Percentiles rank a stretch among this genome's conserved stretches.
Evolutionary conservation across 2,888 invertebrate genomes (phyloP).

Genomic region (Chorisops tibialis): DNA sequence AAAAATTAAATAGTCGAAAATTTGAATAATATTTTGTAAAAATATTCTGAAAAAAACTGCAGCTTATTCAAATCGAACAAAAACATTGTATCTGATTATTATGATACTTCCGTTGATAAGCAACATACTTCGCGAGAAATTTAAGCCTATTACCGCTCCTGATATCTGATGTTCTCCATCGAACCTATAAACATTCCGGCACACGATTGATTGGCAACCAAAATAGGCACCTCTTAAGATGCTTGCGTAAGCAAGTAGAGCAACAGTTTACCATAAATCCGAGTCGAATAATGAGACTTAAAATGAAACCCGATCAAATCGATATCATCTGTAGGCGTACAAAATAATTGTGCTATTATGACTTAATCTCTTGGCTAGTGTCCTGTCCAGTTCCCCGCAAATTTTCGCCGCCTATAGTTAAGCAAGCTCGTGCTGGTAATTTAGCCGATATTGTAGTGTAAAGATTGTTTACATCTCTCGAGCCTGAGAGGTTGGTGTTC

Average conservation of each 20-base stretch:
- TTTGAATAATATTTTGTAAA: no score
- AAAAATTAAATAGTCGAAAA: no score
- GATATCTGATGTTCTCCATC: no score
- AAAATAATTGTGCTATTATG: slow-evolving; percentile 8
- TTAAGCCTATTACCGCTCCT: no score
- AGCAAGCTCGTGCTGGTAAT: background rate
- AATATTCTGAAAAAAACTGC: no score
- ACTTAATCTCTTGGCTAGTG: slow-evolving; percentile 5
- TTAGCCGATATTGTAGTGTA: background rate
- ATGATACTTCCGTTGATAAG: no score
- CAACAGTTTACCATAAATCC: slow-evolving; percentile 16
- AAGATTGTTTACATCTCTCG: background rate
- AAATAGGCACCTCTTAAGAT: no score
- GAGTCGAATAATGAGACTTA: background rate
- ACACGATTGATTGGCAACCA: no score
- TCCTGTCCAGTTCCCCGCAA: background rate
- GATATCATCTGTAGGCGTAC: background rate
- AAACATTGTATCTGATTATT: no score
- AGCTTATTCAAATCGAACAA: no score
- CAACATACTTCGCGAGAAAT: no score
- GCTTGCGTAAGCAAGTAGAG: slow-evolving; percentile 21
- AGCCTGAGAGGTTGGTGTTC: slow-evolving; percentile 1
- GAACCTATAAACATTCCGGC: no score
- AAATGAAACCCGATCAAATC: slow-evolving; percentile 17
- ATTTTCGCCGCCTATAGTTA: background rate